These are phyloP conservation scores for Notolepis coatsorum DNA, from an alignment of 2,797 vertebrate genomes.

Conservation along the genomic window DNA sequence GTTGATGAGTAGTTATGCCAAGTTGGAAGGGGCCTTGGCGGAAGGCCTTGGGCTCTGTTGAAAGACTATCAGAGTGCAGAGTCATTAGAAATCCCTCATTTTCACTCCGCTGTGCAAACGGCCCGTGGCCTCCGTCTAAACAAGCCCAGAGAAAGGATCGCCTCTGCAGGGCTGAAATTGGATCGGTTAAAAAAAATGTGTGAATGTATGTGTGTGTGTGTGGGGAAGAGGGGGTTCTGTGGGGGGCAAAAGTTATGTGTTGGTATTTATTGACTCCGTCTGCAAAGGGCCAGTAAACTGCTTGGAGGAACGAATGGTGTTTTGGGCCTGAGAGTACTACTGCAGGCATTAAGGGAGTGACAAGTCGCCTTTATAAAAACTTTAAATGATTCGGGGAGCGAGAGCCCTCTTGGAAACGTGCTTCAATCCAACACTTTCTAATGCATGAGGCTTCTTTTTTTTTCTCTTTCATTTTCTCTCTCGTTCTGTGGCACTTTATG, in stretches of 20 bases:
- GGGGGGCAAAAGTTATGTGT: conserved; percentile 41
- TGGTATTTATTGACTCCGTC: conserved; percentile 65
- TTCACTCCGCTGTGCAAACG: conserved; percentile 59
- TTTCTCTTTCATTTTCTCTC: neutral
- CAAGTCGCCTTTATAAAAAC: conserved; percentile 41
- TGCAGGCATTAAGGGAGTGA: conserved; percentile 38
- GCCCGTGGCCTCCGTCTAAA: conserved; percentile 59
- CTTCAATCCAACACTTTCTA: conserved; percentile 23
- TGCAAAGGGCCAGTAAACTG: conserved; percentile 56
- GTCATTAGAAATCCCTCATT: conserved; percentile 78
- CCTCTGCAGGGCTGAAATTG: conserved; percentile 65
- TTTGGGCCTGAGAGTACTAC: conserved; percentile 33
- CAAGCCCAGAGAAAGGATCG: conserved; percentile 67
- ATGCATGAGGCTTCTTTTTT: neutral
- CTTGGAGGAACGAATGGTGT: conserved; percentile 52
- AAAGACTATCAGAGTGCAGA: conserved; percentile 68
- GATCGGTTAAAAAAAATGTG: conserved; percentile 36
- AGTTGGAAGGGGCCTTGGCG: conserved; percentile 70
- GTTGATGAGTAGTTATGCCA: conserved; percentile 68
- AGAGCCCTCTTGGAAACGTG: conserved; percentile 29
- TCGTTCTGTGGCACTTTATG: neutral
- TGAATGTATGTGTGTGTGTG: too few species aligned
- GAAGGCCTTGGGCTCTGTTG: conserved; percentile 66
- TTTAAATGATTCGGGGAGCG: conserved; percentile 29
- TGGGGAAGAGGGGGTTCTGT: conserved; percentile 18